Conservation (phyloP, 2,797 vertebrate genomes). For the Melanotaenia nigrans region DNA sequence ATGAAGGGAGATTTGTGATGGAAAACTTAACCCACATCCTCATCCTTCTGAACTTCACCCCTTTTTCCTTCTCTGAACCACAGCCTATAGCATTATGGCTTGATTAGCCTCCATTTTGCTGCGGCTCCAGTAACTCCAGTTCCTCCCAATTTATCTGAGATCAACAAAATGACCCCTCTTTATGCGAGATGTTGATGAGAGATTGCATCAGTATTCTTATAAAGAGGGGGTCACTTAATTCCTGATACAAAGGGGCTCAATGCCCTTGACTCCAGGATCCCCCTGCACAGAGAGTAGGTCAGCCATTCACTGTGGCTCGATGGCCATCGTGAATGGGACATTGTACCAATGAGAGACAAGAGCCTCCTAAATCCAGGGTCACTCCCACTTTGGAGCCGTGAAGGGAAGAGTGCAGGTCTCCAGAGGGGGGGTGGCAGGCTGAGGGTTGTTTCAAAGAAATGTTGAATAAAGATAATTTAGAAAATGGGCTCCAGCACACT, state of each 20-base stretch:
- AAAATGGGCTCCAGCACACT: slow-evolving; percentile 79
- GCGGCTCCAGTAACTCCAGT: slow-evolving; percentile 37
- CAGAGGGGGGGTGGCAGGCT: slow-evolving; percentile 24
- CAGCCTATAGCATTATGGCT: slow-evolving; percentile 61
- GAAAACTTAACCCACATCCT: slow-evolving; percentile 40
- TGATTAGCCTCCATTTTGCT: slow-evolving; percentile 65
- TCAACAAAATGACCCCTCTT: not conserved
- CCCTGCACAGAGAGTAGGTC: slow-evolving; percentile 55
- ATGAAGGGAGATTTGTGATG: slow-evolving; percentile 45
- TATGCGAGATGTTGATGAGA: slow-evolving; percentile 20
- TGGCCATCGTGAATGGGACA: slow-evolving; percentile 80
- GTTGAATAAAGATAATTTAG: slow-evolving; percentile 82
- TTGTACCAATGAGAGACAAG: slow-evolving; percentile 77
- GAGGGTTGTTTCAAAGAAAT: slow-evolving; percentile 70
- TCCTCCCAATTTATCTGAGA: not conserved
- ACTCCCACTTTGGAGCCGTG: slow-evolving; percentile 55
- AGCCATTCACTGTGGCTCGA: slow-evolving; percentile 58
- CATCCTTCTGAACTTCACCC: slow-evolving; percentile 13
- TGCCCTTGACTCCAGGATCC: slow-evolving; percentile 50
- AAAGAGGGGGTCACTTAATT: slow-evolving; percentile 47
- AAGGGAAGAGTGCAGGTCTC: slow-evolving; percentile 27
- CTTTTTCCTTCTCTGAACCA: slow-evolving; percentile 38
- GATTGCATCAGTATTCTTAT: slow-evolving; percentile 38
- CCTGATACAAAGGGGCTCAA: slow-evolving; percentile 51
- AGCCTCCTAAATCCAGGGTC: slow-evolving; percentile 70